A percentile compares a stretch with the other conserved stretches of the same genome.
These are phyloP conservation scores for Acrocephalus arundinaceus DNA, from an alignment of 2,113 vertebrate species.

Conservation along the genomic window DNA sequence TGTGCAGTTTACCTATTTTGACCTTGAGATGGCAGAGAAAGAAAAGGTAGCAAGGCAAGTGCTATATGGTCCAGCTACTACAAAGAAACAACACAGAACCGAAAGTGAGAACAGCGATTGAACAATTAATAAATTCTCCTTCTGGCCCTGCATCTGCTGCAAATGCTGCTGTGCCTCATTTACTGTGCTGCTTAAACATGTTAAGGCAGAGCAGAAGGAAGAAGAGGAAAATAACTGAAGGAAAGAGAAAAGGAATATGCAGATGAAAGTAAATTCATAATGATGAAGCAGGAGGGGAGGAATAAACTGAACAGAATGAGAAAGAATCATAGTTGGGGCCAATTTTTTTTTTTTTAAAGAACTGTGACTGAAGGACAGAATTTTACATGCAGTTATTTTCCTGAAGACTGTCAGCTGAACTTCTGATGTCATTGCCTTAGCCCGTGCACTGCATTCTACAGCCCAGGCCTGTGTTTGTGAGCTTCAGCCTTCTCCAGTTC, in stretches of 20 bases:
- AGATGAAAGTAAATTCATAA: neutral
- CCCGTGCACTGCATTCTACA: neutral
- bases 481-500: neutral
- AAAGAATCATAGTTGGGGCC: neutral
- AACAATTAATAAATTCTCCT: conserved; percentile 14
- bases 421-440: neutral
- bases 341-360: neutral
- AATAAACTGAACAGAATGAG: neutral
- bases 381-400: neutral
- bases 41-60: neutral
- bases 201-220: neutral
- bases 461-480: neutral
- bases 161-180: neutral
- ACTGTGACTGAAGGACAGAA: neutral
- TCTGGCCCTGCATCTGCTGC: conserved; percentile 29
- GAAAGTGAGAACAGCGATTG: neutral
- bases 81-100: neutral
- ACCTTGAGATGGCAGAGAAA: conserved; percentile 38
- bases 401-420: neutral
- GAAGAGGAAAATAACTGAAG: neutral
- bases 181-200: neutral
- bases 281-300: neutral
- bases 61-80: neutral
- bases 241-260: neutral
- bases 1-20: conserved; percentile 18